Percentiles rank a stretch among this genome's conserved stretches.
Conservation (phyloP, 2,888 invertebrate genomes). For the Andrena flavipes region DNA sequence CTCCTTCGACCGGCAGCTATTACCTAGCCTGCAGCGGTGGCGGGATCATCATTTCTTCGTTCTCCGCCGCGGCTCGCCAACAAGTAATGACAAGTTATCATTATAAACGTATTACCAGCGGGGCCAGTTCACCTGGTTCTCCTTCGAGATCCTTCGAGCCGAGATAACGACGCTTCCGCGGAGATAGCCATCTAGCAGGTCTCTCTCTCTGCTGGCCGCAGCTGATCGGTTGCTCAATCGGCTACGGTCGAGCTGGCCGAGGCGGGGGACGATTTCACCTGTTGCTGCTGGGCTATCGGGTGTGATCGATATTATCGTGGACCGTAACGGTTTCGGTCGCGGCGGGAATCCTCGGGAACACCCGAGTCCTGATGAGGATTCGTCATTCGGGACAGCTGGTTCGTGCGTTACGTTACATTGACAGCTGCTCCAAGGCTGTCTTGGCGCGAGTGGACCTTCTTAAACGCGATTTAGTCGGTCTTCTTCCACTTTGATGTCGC, state of each 20-base stretch:
- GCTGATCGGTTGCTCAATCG: slow-evolving; percentile 68
- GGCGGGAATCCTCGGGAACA: slow-evolving; percentile 35
- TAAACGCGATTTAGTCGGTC: not conserved
- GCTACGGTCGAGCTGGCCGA: slow-evolving; percentile 55
- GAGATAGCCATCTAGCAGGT: slow-evolving; percentile 61
- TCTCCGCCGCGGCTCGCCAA: slow-evolving; percentile 51
- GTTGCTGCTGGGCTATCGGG: slow-evolving; percentile 50
- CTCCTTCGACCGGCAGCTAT: slow-evolving; percentile 77
- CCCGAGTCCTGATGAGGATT: slow-evolving; percentile 20
- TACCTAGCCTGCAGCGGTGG: slow-evolving; percentile 76
- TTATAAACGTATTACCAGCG: slow-evolving; percentile 80
- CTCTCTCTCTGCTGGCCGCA: slow-evolving; percentile 49
- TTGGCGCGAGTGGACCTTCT: not conserved
- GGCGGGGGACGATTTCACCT: slow-evolving; percentile 53
- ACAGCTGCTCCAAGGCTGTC: not conserved
- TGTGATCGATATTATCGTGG: slow-evolving; percentile 50
- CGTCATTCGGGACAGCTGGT: slow-evolving; percentile 14
- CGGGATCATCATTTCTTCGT: slow-evolving; percentile 79
- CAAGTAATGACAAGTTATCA: slow-evolving; percentile 80
- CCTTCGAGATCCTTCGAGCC: slow-evolving; percentile 46
- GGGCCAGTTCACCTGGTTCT: slow-evolving; percentile 62
- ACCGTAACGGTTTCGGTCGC: slow-evolving; percentile 52
- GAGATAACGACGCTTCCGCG: slow-evolving; percentile 65
- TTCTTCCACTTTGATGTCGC: not conserved
- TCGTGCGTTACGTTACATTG: not conserved